phyloP scores from a whole-genome alignment of 2,797 vertebrate species.

The Gymnothorax javanicus region DNA sequence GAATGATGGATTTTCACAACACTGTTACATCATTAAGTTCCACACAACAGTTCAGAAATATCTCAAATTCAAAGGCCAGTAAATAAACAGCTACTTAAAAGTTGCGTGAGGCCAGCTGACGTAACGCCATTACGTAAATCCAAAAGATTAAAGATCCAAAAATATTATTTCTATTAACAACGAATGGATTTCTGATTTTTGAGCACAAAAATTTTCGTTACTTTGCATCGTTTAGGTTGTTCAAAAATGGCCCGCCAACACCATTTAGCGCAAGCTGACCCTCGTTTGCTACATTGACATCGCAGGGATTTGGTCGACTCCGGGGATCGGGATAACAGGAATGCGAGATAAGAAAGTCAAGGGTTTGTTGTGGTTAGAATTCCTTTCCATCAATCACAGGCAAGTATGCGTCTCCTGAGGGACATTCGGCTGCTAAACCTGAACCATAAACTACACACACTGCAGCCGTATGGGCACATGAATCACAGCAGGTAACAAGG shows the following conservation, averaged over 20 bases:
- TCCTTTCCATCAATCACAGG: background rate
- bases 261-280: background rate
- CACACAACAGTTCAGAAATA: too few species aligned
- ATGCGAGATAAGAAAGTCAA: slow-evolving; percentile 19
- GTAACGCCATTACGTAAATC: too few species aligned
- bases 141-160: too few species aligned
- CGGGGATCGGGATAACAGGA: slow-evolving; percentile 7
- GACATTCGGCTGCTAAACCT: background rate
- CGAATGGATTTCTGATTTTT: background rate
- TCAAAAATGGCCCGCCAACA: background rate
- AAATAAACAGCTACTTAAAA: too few species aligned
- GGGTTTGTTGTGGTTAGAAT: background rate
- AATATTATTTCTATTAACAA: too few species aligned
- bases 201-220: background rate
- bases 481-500: background rate
- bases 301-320: background rate
- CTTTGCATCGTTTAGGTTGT: background rate
- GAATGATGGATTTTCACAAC: too few species aligned
- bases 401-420: background rate
- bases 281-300: too few species aligned
- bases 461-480: background rate
- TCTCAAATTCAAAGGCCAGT: too few species aligned
- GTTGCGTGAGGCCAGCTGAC: too few species aligned
- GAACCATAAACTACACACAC: background rate
- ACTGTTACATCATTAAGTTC: too few species aligned